Percentiles rank a stretch among this genome's conserved stretches.
Conservation (phyloP, 2,113 vertebrate genomes). For the Platichthys flesus region DNA sequence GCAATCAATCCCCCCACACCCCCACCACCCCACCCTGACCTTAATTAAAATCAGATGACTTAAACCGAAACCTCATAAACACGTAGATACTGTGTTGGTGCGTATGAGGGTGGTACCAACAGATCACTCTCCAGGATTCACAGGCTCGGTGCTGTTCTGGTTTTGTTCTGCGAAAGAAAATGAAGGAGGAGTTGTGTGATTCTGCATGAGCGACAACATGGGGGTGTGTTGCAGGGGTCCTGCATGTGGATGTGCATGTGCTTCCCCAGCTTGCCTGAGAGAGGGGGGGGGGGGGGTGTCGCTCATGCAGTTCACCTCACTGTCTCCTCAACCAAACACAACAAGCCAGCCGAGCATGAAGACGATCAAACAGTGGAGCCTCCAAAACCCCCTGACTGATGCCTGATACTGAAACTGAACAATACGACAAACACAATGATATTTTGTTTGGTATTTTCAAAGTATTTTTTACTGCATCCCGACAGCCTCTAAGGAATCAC, state of each 20-base stretch:
- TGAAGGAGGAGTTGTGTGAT: constrained; percentile 27
- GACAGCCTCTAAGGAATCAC: not conserved
- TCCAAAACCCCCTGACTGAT: not conserved
- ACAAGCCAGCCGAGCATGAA: constrained; percentile 37
- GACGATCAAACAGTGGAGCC: not conserved
- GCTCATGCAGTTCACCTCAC: constrained; percentile 66
- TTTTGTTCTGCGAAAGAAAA: constrained; percentile 8
- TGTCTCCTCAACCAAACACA: constrained; percentile 34
- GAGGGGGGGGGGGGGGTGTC: not conserved
- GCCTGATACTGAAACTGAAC: not conserved
- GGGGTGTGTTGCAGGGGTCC: constrained; percentile 22
- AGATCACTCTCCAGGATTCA: constrained; percentile 12
- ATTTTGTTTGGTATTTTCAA: constrained; percentile 21
- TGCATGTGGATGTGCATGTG: constrained; percentile 84
- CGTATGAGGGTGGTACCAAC: constrained; percentile 74
- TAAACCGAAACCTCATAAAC: constrained; percentile 51
- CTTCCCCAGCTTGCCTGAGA: constrained; percentile 52
- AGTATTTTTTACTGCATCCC: not conserved
- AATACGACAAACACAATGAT: not conserved
- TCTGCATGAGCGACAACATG: constrained; percentile 68
- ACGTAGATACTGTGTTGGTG: constrained; percentile 51
- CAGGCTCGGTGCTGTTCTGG: not conserved
- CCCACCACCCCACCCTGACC: constrained; percentile 25
- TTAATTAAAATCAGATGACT: constrained; percentile 61
- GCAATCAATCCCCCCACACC: constrained; percentile 47